phyloP scores from a whole-genome alignment of 2,888 invertebrate species.

The Balanococcus diminutus region DNA sequence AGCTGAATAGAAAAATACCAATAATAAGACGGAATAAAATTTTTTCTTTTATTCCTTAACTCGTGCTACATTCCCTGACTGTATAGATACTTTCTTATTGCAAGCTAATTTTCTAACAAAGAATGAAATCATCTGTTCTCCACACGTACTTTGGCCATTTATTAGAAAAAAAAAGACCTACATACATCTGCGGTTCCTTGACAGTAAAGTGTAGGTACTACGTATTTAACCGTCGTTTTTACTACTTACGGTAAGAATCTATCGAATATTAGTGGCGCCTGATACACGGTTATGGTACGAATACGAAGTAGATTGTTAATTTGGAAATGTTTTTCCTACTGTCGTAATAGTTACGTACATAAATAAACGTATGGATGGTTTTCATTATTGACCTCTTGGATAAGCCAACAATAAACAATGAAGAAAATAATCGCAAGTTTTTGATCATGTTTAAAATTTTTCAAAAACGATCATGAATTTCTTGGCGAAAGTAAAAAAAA shows the following conservation, averaged over 20 bases:
- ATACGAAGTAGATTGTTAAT: not conserved
- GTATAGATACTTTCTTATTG: not conserved
- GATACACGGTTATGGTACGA: not conserved
- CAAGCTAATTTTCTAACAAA: not conserved
- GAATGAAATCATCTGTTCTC: not conserved
- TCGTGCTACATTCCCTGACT: not conserved
- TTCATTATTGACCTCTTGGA: too few species aligned
- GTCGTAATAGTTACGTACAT: too few species aligned
- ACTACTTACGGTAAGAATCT: not conserved
- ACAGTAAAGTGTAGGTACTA: not conserved
- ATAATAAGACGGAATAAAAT: not conserved
- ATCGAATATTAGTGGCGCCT: not conserved
- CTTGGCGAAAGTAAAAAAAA: too few species aligned
- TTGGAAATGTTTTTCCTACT: too few species aligned
- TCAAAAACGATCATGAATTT: too few species aligned
- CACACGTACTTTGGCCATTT: not conserved
- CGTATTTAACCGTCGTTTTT: not conserved
- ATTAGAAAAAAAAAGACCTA: not conserved
- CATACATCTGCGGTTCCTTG: not conserved
- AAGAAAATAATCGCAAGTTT: too few species aligned
- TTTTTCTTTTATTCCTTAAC: not conserved
- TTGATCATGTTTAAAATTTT: too few species aligned
- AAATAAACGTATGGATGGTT: too few species aligned
- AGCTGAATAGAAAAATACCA: conserved; percentile 6
- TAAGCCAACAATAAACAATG: too few species aligned